Percentiles rank a stretch among this genome's conserved stretches.
Evolutionary conservation across 2,888 invertebrate species (phyloP).

Genomic region (Apotomis capreana): DNA sequence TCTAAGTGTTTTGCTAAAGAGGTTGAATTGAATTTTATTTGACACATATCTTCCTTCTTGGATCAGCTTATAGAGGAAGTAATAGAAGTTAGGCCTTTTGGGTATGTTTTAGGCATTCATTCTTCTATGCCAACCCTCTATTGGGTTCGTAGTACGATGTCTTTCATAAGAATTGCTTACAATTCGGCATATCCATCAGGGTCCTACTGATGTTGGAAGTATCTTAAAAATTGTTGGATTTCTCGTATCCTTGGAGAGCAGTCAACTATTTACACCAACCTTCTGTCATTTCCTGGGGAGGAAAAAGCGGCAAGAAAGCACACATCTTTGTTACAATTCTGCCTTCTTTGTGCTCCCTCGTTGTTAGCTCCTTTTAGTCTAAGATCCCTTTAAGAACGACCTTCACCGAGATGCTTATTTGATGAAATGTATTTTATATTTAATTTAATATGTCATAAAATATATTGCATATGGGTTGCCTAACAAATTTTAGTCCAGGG

Average conservation of each 20-base stretch:
- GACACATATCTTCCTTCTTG: constrained; percentile 2
- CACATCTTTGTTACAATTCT: constrained; percentile 8
- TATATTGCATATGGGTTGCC: too few species aligned
- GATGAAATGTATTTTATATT: too few species aligned
- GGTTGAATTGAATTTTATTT: background rate
- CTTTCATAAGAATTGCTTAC: constrained; percentile 19
- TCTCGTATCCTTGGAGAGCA: background rate
- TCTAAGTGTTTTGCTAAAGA: background rate
- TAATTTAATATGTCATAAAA: too few species aligned
- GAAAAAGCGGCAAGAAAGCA: background rate
- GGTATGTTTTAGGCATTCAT: constrained; percentile 1
- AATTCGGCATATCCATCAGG: constrained; percentile 10
- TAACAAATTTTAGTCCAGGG: too few species aligned
- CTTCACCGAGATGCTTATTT: too few species aligned
- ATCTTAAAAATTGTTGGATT: background rate
- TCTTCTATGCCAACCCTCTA: constrained; percentile 16
- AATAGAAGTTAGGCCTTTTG: constrained; percentile 4
- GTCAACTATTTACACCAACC: background rate
- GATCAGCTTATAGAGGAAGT: constrained; percentile 6
- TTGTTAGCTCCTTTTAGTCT: background rate
- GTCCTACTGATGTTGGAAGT: constrained; percentile 11
- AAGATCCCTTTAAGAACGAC: too few species aligned
- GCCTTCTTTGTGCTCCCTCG: constrained; percentile 4
- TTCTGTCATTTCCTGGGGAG: background rate
- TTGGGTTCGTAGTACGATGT: constrained; percentile 14